Base-by-base conservation (phyloP, 2,888 invertebrate genomes). In the Sphecodes monilicornis region DNA sequence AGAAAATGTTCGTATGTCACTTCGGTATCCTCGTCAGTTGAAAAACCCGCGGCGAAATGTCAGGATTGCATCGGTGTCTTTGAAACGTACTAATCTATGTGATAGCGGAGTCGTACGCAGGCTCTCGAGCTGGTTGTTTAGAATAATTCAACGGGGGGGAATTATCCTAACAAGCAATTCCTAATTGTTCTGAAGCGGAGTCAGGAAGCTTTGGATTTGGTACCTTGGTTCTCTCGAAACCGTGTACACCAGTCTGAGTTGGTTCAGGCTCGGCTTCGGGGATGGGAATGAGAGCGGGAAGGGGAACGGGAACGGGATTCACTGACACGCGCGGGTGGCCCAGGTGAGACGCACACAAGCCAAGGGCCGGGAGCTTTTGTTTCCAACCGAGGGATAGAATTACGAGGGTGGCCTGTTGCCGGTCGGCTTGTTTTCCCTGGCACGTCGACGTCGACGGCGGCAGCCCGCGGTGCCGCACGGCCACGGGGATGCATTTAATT, bases 401-500 rank as follows among this genome's bases (percentile, higher is more conserved):
- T 84, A 85, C 85, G 80, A 76, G 85, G 76, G 54, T 73, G 85
- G 85, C 54, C 80, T 73, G 81, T 73, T 81, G 66, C 60, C 79
- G 69, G 73, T 54, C 69, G 84, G 60, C 60, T 72, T 82, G 82
- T 82, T 80, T 76, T 64, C 76, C 71, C 71, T 70, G 64, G 50
- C 64, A 60, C 60, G 39, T 64, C 80, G 76, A 36, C 69, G 74
- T 11, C 43, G 46, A 26, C 57, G 26, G 36, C 43, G 46, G 26
- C 36, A 16, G 43, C 68, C 29, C 69, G 68, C 74, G 64, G 72
- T 68, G 43, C 50, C 36, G 41, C 69, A 5, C 54, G n/a, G 32
- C 41, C 54, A 64, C 60, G 50, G 60, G 72, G 82, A 66, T 79
- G 79, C 86, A 86, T 86, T 86, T 86, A 86, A 86, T 86, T 86